Evolutionary conservation across 2,113 vertebrate species (phyloP).

Genomic region (Pelobates fuscus): DNA sequence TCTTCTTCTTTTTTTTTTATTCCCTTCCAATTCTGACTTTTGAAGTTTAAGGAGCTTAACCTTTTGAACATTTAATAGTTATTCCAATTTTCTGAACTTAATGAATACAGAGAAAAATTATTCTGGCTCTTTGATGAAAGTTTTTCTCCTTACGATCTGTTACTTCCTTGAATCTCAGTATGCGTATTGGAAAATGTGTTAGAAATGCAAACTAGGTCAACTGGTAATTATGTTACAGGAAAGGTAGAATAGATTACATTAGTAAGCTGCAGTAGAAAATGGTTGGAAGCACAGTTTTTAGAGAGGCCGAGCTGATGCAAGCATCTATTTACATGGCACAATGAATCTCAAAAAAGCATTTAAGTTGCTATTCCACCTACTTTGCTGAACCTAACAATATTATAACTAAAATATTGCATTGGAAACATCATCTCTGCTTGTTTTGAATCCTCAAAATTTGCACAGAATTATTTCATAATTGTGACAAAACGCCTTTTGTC

Average conservation of each 20-base stretch:
- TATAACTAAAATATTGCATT: too few species aligned
- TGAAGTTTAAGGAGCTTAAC: constrained; percentile 38
- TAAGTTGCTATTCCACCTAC: neutral
- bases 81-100: constrained; percentile 35
- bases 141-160: constrained; percentile 20
- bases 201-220: neutral
- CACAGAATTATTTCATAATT: too few species aligned
- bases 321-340: constrained; percentile 14
- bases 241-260: constrained; percentile 35
- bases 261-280: constrained; percentile 9
- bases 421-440: too few species aligned
- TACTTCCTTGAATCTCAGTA: constrained; percentile 26
- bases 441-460: too few species aligned
- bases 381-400: neutral
- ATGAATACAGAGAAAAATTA: constrained; percentile 45
- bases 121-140: constrained; percentile 38
- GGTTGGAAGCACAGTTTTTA: constrained; percentile 20
- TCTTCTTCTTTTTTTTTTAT: too few species aligned
- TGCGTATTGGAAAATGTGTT: constrained; percentile 42
- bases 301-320: constrained; percentile 16
- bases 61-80: constrained; percentile 44
- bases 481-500: too few species aligned
- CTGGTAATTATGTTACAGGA: constrained; percentile 53
- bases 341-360: neutral
- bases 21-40: neutral